phyloP scores from a whole-genome alignment of 2,113 vertebrate species.

The Corythaeola cristata region DNA sequence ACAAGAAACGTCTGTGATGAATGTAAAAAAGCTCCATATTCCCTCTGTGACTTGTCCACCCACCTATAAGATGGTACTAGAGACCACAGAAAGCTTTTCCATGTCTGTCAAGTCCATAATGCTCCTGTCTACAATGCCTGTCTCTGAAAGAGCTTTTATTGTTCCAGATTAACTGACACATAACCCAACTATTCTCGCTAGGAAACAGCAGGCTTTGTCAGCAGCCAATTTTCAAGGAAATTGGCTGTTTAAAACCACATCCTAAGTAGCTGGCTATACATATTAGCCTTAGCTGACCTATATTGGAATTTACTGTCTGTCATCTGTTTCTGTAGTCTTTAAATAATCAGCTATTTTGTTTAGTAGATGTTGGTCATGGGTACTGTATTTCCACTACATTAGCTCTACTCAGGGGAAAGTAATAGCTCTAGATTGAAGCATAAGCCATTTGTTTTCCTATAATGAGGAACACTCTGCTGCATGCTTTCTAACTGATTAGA shows the following conservation, averaged over 20 bases:
- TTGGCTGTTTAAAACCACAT: neutral
- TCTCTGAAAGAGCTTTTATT: neutral
- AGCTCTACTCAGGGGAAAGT: neutral
- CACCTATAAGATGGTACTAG: neutral
- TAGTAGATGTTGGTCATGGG: neutral
- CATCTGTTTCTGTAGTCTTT: neutral
- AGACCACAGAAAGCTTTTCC: neutral
- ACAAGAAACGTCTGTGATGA: neutral
- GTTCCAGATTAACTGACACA: neutral
- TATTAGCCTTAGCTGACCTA: neutral
- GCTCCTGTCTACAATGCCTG: neutral
- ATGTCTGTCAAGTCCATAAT: neutral
- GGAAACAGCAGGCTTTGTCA: neutral
- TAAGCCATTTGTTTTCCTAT: conserved; percentile 6
- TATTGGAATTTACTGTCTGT: neutral
- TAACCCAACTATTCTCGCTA: neutral
- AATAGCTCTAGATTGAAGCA: conserved; percentile 2
- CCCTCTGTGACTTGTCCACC: neutral
- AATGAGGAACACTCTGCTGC: neutral
- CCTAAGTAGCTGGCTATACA: neutral
- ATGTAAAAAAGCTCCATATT: neutral
- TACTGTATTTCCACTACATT: conserved; percentile 17
- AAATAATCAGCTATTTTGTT: conserved; percentile 17
- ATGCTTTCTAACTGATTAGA: conserved; percentile 17
- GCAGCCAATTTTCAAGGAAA: neutral